phyloP scores from a whole-genome alignment of 2,888 invertebrate species.

The Athripsodes cinereus region DNA sequence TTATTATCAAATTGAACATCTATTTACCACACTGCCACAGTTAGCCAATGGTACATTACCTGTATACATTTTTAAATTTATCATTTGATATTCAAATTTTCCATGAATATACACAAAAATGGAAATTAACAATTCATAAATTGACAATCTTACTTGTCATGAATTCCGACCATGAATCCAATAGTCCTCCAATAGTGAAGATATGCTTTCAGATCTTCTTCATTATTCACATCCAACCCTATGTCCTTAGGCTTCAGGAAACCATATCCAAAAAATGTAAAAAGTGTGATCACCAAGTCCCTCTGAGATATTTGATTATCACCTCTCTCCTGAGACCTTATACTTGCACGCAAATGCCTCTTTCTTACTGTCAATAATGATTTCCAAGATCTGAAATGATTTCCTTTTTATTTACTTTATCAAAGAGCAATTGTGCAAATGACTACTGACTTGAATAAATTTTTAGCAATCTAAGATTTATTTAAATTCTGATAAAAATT shows the following conservation, averaged over 20 bases:
- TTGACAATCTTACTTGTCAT: slow-evolving; percentile 63
- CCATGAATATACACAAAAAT: no score
- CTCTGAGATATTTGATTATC: slow-evolving; percentile 65
- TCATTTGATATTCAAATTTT: no score
- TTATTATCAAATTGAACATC: no score
- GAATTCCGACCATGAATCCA: slow-evolving; percentile 74
- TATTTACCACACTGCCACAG: no score
- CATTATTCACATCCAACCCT: slow-evolving; percentile 54
- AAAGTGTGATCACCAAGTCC: slow-evolving; percentile 81
- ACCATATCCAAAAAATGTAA: slow-evolving; percentile 77
- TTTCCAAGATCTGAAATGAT: slow-evolving; percentile 53
- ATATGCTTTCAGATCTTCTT: slow-evolving; percentile 66
- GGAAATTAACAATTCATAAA: no score
- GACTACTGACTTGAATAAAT: no score
- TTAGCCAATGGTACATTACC: no score
- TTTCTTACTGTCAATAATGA: slow-evolving; percentile 61
- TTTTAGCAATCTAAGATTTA: no score
- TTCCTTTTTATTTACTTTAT: no score
- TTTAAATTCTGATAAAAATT: no score
- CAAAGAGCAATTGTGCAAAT: no score
- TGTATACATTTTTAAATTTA: no score
- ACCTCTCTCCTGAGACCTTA: slow-evolving; percentile 41
- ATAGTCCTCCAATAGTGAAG: slow-evolving; percentile 81
- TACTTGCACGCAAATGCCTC: slow-evolving; percentile 60
- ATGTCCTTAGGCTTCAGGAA: slow-evolving; percentile 58